A percentile compares a stretch with the other conserved stretches of the same genome.
Evolutionary conservation across 1,140 invertebrate species (phyloP).

Genomic region (Prorops nasuta): DNA sequence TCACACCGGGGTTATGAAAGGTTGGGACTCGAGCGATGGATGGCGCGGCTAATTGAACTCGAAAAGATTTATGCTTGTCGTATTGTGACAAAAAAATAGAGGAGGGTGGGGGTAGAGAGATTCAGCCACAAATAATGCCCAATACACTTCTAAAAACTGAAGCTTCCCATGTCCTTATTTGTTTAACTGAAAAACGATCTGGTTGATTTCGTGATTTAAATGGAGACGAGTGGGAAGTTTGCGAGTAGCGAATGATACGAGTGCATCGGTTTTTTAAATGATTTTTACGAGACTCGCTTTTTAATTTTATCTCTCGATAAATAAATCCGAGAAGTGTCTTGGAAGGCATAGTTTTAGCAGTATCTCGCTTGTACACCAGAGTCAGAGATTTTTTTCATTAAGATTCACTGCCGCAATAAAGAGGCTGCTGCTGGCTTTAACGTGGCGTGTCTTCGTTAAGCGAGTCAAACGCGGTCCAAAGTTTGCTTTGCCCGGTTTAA

Average conservation of each 20-base stretch:
- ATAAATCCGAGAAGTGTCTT: neutral
- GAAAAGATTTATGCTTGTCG: constrained; percentile 33
- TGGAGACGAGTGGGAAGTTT: too few species aligned
- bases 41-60: constrained; percentile 37
- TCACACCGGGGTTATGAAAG: constrained; percentile 8
- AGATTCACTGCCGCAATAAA: constrained; percentile 47
- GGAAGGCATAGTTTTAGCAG: constrained; percentile 9
- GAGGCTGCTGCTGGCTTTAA: constrained; percentile 35
- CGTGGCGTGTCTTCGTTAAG: constrained; percentile 46
- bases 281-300: constrained; percentile 3
- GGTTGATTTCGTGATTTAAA: too few species aligned
- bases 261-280: too few species aligned
- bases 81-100: constrained; percentile 17
- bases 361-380: too few species aligned
- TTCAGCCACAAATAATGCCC: too few species aligned
- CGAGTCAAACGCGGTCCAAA: constrained; percentile 35
- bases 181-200: too few species aligned
- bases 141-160: too few species aligned
- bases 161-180: too few species aligned
- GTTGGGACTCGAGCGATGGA: constrained; percentile 12
- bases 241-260: too few species aligned
- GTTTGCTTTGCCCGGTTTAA: constrained; percentile 52
- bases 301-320: neutral
- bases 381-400: constrained; percentile 34
- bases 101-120: too few species aligned